These are phyloP conservation scores for Propithecus coquereli DNA, from an alignment of 2,113 vertebrate genomes.

Conservation along the genomic window DNA sequence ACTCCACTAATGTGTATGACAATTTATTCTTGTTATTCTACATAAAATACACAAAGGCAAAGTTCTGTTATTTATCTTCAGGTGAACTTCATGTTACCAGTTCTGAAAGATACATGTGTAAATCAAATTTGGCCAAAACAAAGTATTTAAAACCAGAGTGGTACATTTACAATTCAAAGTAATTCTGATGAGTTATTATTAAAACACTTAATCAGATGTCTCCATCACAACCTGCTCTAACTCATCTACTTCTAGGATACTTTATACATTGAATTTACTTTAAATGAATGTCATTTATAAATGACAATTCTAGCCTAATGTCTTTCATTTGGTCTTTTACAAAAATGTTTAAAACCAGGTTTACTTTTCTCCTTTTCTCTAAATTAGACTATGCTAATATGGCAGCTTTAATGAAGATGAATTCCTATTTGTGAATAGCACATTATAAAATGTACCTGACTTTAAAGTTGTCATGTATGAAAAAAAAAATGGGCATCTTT, in stretches of 20 bases:
- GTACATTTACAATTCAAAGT: neutral
- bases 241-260: neutral
- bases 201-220: neutral
- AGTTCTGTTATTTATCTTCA: neutral
- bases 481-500: too few species aligned
- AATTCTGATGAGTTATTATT: neutral
- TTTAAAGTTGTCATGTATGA: too few species aligned
- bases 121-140: neutral
- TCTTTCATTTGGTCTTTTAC: neutral
- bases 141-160: neutral
- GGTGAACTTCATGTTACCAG: neutral
- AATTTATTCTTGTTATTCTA: neutral
- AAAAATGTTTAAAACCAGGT: neutral
- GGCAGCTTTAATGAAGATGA: neutral
- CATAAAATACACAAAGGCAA: neutral
- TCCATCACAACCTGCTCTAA: neutral
- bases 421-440: neutral
- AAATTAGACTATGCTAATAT: neutral
- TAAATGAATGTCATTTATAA: constrained; percentile 37
- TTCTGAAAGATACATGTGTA: neutral
- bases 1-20: neutral
- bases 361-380: neutral
- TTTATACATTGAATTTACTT: constrained; percentile 11
- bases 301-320: neutral
- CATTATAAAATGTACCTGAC: too few species aligned